Evolutionary conservation across 2,797 vertebrate genomes (phyloP).

Genomic region (Neosilurus hyrtlii): DNA sequence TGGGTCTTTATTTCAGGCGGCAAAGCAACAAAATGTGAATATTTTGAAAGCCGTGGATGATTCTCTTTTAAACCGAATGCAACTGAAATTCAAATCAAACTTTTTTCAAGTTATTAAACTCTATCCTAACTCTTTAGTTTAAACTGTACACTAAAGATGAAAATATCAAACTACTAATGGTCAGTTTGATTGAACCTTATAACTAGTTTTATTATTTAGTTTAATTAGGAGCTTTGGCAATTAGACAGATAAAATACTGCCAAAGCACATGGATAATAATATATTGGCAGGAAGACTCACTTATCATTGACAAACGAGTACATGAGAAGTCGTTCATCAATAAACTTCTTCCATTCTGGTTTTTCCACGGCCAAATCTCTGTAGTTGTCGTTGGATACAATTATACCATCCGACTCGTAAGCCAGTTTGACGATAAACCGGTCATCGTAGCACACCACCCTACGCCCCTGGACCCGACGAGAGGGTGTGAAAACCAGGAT

Average conservation of each 20-base stretch:
- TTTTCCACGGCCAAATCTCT: constrained; percentile 95
- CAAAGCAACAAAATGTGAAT: no score
- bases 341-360: constrained; percentile 98
- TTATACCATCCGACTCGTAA: constrained; percentile 93
- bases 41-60: no score
- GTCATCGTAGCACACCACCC: constrained; percentile 97
- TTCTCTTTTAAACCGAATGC: no score
- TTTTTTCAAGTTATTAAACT: neutral
- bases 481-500: constrained; percentile 96
- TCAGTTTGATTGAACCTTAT: neutral
- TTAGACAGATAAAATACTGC: neutral
- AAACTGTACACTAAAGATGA: neutral
- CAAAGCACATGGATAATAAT: neutral
- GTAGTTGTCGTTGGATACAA: constrained; percentile 99
- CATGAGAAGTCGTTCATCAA: constrained; percentile 95
- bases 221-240: neutral
- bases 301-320: constrained; percentile 99
- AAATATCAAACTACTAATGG: neutral
- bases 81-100: neutral
- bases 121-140: neutral
- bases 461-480: constrained; percentile 90
- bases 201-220: no score
- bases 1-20: no score
- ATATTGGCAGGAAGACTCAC: constrained; percentile 71
- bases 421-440: constrained; percentile 96